phyloP scores from a whole-genome alignment of 1,140 invertebrate genomes.

The Sitodiplosis mosellana region DNA sequence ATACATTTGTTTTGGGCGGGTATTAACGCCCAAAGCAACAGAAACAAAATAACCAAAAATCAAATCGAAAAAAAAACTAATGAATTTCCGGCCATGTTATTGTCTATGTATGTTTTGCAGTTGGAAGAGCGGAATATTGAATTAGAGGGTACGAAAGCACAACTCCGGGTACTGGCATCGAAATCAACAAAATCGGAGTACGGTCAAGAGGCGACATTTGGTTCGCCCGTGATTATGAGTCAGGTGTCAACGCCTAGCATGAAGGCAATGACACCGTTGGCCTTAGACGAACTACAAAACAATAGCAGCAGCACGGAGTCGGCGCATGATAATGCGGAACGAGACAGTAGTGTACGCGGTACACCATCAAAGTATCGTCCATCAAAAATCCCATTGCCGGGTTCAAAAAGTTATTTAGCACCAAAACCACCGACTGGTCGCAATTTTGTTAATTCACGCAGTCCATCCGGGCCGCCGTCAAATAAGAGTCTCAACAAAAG shows the following conservation, averaged over 20 bases:
- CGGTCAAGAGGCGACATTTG: conserved; percentile 6
- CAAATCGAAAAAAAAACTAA: not conserved
- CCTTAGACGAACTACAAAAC: conserved; percentile 32
- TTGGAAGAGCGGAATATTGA: conserved; percentile 65
- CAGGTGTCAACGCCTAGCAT: conserved; percentile 30
- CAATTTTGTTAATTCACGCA: conserved; percentile 12
- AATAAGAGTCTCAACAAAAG: conserved; percentile 20
- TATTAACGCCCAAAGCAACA: too few relatives aligned
- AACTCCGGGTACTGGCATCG: conserved; percentile 47
- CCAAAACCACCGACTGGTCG: conserved; percentile 35
- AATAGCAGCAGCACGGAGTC: conserved; percentile 35
- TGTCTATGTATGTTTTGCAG: conserved; percentile 34
- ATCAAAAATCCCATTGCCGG: conserved; percentile 48
- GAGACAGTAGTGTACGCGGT: conserved; percentile 14
- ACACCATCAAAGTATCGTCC: conserved; percentile 35
- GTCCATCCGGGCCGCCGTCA: conserved; percentile 26
- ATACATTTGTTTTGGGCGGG: conserved; percentile 1
- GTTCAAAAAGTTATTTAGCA: conserved; percentile 23
- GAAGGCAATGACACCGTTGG: conserved; percentile 32
- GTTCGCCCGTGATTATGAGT: conserved; percentile 5
- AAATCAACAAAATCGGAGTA: conserved; percentile 9
- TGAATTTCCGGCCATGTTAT: not conserved
- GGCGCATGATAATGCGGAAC: conserved; percentile 34
- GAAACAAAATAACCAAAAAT: too few relatives aligned
- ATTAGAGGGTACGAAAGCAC: conserved; percentile 55